Evolutionary conservation across 1,140 invertebrate genomes (phyloP), one percentile per base, ranked within the genome.

Genomic region (Drosophila serrata): DNA sequence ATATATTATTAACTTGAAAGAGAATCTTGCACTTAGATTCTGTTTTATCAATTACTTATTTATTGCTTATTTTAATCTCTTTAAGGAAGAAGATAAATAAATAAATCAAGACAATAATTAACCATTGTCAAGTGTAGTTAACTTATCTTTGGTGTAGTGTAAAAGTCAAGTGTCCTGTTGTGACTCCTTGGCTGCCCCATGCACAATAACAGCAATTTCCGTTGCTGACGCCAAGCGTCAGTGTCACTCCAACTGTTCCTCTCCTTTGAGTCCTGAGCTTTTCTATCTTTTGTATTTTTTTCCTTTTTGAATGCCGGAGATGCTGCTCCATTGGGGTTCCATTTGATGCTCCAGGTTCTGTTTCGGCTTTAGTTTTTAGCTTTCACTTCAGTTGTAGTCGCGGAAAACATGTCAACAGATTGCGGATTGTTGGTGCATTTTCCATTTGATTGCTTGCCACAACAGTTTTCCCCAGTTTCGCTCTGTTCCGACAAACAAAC

Each of bases 131-230:
- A 33, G 17, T 27, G 7, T 4, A 9, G 4, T 4, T 7, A 29
- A 19, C 17, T 12, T 29, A 2, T 13, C 22, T 58, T 63, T 42
- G 56, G 17, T 11, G 40, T 13, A 13, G 55, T 61, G 61, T 33
- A 64, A 4, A 42, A 42, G 15, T 33, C 5, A 64, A 63, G 37
- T 60, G 35, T 63, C 17, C 35, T 60, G 60, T 35, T 61, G 24
- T 24, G 61, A 64, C 37, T 64, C 37, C 60, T 46, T 58, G 46
- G 49, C 61, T 74, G 70, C 53, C 45, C 37, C 46, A 63, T 73
- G 67, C 61, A 75, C 75, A 77, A 67, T 87, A 73, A 87, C 84
- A 87, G 60, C 82, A 84, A 80, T 88, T 82, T 88, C 84, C 72
- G 82, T 61, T 77, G 82, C 57, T 77, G 80, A 88, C 62, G 77